Evolutionary conservation across 2,797 vertebrate genomes (phyloP).

Genomic region (Schizopygopsis malacanthus): DNA sequence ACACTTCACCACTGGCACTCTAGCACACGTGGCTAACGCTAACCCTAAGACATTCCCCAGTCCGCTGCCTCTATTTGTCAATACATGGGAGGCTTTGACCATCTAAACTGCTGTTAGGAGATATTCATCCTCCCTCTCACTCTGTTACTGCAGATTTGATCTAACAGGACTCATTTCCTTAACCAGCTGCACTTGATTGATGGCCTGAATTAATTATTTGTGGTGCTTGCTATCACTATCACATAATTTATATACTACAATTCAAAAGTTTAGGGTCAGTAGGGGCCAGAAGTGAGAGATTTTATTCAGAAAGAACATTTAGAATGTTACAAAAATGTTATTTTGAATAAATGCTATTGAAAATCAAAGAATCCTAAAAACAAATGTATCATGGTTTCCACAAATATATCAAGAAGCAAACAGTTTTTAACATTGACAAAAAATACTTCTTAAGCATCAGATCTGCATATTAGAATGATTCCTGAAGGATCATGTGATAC

Average conservation of each 20-base stretch:
- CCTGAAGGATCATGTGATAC: background rate
- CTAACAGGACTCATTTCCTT: constrained; percentile 1
- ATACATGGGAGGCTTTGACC: constrained; percentile 19
- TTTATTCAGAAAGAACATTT: background rate
- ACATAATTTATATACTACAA: background rate
- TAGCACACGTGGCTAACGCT: constrained; percentile 30
- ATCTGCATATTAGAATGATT: background rate
- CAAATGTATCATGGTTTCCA: background rate
- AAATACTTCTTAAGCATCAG: background rate
- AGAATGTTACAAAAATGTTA: background rate
- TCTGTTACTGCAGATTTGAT: constrained; percentile 15
- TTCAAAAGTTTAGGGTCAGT: background rate
- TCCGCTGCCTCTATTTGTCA: background rate
- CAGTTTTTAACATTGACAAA: background rate
- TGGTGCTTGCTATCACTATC: background rate
- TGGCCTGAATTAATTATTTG: constrained; percentile 14
- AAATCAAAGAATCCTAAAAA: background rate
- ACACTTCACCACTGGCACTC: constrained; percentile 32
- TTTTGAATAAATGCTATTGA: background rate
- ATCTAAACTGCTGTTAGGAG: constrained; percentile 8
- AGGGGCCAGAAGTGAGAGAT: background rate
- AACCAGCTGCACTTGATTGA: constrained; percentile 10
- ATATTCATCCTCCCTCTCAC: constrained; percentile 15
- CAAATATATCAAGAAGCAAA: background rate
- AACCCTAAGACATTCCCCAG: constrained; percentile 25